These are phyloP conservation scores for Drosophila tani DNA, from an alignment of 1,140 invertebrate species.

Conservation along the genomic window DNA sequence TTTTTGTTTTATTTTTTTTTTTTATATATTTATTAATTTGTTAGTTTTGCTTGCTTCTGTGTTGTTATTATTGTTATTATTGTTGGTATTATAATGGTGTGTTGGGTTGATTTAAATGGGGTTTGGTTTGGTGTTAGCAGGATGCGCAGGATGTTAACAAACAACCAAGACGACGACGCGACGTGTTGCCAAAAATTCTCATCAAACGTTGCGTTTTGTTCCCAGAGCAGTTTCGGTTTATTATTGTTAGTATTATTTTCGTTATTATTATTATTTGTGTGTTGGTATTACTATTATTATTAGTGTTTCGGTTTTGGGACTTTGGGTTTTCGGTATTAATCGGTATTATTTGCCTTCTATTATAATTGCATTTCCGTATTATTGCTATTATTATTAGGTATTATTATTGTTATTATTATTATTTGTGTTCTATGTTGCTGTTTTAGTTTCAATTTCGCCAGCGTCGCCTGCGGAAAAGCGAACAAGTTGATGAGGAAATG, in stretches of 20 bases:
- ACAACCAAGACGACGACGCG: conserved; percentile 58
- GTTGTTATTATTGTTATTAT: conserved; percentile 10
- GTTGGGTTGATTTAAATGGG: conserved; percentile 6
- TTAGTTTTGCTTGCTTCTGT: neutral
- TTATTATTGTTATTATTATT: conserved; percentile 23
- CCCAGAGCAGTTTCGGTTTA: conserved; percentile 40
- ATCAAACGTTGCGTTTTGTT: conserved; percentile 48
- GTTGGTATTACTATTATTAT: conserved; percentile 12
- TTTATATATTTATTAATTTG: conserved; percentile 17
- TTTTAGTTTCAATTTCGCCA: conserved; percentile 55
- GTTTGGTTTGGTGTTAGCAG: conserved; percentile 19
- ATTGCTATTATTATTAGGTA: conserved; percentile 22
- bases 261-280: neutral
- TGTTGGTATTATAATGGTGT: conserved; percentile 13
- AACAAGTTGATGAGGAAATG: conserved; percentile 23
- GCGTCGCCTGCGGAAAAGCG: conserved; percentile 44
- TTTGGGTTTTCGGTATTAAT: neutral
- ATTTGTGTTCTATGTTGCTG: conserved; percentile 41
- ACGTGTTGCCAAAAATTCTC: conserved; percentile 50
- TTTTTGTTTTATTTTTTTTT: conserved; percentile 9
- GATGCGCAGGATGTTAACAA: conserved; percentile 29
- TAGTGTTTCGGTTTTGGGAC: conserved; percentile 16
- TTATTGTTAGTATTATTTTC: conserved; percentile 2
- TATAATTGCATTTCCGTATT: conserved; percentile 36
- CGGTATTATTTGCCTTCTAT: conserved; percentile 22